Percentiles rank a stretch among this genome's conserved stretches.
These are phyloP conservation scores for Drosophila infuscata DNA, from an alignment of 2,888 invertebrate genomes.

Conservation along the genomic window DNA sequence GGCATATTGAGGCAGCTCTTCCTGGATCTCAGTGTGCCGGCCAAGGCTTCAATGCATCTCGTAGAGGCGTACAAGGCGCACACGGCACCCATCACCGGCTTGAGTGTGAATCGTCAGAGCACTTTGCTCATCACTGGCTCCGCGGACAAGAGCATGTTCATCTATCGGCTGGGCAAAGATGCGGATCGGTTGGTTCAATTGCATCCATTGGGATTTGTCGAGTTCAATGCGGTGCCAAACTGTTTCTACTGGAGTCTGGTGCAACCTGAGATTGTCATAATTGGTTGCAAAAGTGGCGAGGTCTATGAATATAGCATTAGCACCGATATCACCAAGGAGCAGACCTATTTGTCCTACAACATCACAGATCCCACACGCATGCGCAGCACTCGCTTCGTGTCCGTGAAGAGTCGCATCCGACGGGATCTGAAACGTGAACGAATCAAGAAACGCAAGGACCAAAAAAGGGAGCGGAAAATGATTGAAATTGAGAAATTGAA, in stretches of 20 bases:
- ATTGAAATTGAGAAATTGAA: constrained; percentile 87
- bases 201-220: constrained; percentile 89
- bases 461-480: constrained; percentile 86
- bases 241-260: constrained; percentile 88
- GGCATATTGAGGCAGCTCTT: constrained; percentile 88
- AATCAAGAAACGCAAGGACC: constrained; percentile 86
- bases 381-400: constrained; percentile 86
- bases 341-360: constrained; percentile 78
- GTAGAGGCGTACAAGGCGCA: constrained; percentile 89
- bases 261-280: constrained; percentile 83
- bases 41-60: constrained; percentile 57
- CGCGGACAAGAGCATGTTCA: constrained; percentile 89
- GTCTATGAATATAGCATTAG: constrained; percentile 86
- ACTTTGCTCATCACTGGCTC: constrained; percentile 89
- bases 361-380: constrained; percentile 77
- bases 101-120: constrained; percentile 87
- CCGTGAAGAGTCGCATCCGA: constrained; percentile 87
- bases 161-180: constrained; percentile 86
- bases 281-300: constrained; percentile 87
- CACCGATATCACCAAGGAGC: constrained; percentile 85
- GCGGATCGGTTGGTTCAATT: constrained; percentile 85
- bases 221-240: constrained; percentile 87
- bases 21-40: constrained; percentile 66
- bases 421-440: constrained; percentile 87
- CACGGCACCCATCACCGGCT: constrained; percentile 87